Evolutionary conservation across 1,140 invertebrate species (phyloP).

Genomic region (Whitmania pigra): DNA sequence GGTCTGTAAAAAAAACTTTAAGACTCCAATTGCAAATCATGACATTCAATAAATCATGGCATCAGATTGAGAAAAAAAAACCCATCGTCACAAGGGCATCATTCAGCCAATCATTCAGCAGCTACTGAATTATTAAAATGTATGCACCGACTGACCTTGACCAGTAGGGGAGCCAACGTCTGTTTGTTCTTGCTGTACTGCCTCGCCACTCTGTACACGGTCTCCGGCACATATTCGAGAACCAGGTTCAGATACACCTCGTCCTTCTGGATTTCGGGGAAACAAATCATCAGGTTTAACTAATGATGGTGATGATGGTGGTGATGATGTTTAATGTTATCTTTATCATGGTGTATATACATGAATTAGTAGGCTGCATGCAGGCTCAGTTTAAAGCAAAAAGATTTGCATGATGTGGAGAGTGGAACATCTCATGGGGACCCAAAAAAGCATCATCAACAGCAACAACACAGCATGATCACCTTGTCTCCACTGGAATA

Average conservation of each 20-base stretch:
- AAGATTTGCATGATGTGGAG: no score
- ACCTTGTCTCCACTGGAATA: constrained; percentile 82
- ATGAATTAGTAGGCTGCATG: no score
- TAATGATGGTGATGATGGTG: no score
- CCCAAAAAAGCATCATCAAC: background rate
- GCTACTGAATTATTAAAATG: background rate
- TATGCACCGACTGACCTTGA: constrained; percentile 63
- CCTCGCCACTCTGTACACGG: constrained; percentile 96
- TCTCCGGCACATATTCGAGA: constrained; percentile 97
- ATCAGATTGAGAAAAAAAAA: no score
- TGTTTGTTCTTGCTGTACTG: constrained; percentile 96
- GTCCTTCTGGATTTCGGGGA: constrained; percentile 62
- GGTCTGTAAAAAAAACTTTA: no score
- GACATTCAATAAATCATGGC: no score
- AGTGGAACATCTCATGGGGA: background rate
- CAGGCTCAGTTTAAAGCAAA: no score
- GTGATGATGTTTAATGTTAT: no score
- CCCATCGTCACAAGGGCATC: no score
- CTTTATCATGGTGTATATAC: no score
- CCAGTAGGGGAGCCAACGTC: constrained; percentile 91
- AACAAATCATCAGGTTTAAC: no score
- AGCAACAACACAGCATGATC: background rate
- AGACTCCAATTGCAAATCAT: no score
- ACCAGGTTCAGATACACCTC: constrained; percentile 98
- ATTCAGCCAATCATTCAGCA: background rate